These are phyloP conservation scores for Chunga burmeisteri DNA, from an alignment of 2,113 vertebrate genomes.

Conservation along the genomic window DNA sequence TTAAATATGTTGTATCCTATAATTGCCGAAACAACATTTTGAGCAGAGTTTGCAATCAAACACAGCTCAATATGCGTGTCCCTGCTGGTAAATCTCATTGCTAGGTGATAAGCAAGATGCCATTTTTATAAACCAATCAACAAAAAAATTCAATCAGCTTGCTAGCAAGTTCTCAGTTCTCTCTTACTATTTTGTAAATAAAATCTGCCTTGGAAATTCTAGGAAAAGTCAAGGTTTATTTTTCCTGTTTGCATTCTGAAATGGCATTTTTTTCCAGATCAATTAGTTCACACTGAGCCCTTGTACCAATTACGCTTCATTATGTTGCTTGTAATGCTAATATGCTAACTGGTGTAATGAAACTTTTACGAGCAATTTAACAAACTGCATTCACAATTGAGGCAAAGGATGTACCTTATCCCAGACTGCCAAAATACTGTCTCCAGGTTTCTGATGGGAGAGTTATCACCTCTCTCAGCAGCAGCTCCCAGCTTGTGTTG, in stretches of 20 bases:
- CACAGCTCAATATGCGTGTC: not conserved
- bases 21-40: not conserved
- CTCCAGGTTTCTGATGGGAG: not conserved
- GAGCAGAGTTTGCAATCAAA: not conserved
- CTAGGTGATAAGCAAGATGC: not conserved
- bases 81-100: not conserved
- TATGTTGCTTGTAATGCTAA: constrained; percentile 14
- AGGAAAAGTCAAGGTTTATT: not conserved
- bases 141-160: not conserved
- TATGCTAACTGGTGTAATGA: not conserved
- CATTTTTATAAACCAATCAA: not conserved
- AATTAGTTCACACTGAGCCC: not conserved
- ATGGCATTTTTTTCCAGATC: not conserved
- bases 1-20: not conserved
- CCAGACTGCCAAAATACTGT: not conserved
- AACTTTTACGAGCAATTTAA: not conserved
- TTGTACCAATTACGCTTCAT: not conserved
- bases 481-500: not conserved
- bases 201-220: not conserved
- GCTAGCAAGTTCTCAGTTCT: not conserved
- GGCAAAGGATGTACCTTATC: not conserved
- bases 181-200: not conserved
- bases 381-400: not conserved
- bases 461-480: not conserved
- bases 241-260: not conserved